phyloP scores from a whole-genome alignment of 2,888 invertebrate genomes.

The Himalopsyche japonica region DNA sequence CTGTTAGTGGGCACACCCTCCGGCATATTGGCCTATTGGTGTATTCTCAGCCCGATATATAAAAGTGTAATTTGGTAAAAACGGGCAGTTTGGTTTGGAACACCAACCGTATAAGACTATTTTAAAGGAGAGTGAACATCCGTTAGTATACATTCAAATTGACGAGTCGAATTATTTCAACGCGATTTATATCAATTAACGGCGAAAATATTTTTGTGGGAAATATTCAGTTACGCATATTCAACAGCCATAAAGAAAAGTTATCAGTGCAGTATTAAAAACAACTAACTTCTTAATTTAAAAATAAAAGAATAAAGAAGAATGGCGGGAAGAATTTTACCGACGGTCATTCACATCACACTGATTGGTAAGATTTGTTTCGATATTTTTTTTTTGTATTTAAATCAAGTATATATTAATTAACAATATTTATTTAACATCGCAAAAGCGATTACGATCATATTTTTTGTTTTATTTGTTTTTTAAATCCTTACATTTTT shows the following conservation, averaged over 20 bases:
- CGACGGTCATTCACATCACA: background rate
- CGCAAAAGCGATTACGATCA: no score
- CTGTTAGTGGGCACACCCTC: slow-evolving; percentile 18
- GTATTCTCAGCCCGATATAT: slow-evolving; percentile 21
- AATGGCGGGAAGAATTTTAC: background rate
- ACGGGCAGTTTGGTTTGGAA: slow-evolving; percentile 33
- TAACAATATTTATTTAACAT: no score
- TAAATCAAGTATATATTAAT: no score
- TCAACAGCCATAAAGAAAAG: background rate
- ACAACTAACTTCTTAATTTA: background rate
- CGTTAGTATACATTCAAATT: background rate
- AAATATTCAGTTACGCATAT: background rate
- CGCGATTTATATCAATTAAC: background rate
- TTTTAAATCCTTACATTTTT: no score
- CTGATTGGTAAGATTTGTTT: slow-evolving; percentile 7
- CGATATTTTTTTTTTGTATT: background rate
- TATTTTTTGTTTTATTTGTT: no score
- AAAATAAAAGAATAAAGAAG: background rate
- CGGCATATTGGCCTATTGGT: slow-evolving; percentile 10
- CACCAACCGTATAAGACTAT: slow-evolving; percentile 30
- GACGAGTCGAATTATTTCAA: background rate
- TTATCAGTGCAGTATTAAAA: background rate
- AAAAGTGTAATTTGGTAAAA: slow-evolving; percentile 37
- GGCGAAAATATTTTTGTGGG: background rate
- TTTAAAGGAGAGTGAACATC: background rate